Percentiles rank a stretch among this genome's conserved stretches.
phyloP scores from a whole-genome alignment of 2,113 vertebrate genomes.

The Neomonachus schauinslandi region DNA sequence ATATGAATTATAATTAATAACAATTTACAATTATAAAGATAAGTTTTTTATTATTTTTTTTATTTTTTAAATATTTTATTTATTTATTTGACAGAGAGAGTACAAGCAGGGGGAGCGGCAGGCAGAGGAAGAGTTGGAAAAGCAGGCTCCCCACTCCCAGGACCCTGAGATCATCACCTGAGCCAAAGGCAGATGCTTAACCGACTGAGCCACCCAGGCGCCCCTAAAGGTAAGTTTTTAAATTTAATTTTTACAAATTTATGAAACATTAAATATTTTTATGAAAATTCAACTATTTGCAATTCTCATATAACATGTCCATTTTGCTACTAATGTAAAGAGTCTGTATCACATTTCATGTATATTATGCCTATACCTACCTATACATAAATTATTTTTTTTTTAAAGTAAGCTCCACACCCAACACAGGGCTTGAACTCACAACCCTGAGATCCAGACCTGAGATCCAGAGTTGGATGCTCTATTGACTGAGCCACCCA shows the following conservation, averaged over 20 bases:
- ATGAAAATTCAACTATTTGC: not conserved
- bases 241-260: slow-evolving; percentile 25
- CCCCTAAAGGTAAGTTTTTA: not conserved
- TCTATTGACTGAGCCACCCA: not conserved
- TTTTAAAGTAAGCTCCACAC: not conserved
- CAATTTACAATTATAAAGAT: not conserved
- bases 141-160: too few species aligned
- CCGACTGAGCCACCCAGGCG: too few species aligned
- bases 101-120: too few species aligned
- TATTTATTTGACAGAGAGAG: too few species aligned
- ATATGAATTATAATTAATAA: not conserved
- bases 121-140: too few species aligned
- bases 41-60: not conserved
- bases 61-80: too few species aligned
- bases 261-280: slow-evolving; percentile 17
- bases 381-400: not conserved
- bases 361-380: not conserved
- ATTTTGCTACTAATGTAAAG: not conserved
- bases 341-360: not conserved
- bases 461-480: not conserved
- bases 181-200: too few species aligned
- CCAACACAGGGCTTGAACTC: not conserved
- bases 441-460: not conserved
- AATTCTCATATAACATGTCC: not conserved
- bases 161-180: too few species aligned